These are phyloP conservation scores for Battus philenor DNA, from an alignment of 1,140 invertebrate species.

Conservation along the genomic window DNA sequence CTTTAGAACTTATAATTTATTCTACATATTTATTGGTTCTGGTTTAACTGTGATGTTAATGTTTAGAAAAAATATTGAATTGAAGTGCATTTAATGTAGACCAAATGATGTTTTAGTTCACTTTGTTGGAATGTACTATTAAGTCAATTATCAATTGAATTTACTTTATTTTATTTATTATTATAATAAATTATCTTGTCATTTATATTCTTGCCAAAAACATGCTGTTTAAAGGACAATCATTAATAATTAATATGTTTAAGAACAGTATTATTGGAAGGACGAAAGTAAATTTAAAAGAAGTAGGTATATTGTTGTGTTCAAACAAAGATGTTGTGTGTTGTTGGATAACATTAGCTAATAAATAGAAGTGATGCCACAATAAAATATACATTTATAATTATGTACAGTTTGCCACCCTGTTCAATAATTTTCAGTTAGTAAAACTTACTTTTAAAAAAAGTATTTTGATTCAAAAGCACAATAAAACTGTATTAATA, in stretches of 20 bases:
- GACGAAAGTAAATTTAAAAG: too few species aligned
- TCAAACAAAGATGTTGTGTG: too few species aligned
- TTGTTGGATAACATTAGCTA: too few species aligned
- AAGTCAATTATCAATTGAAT: background rate
- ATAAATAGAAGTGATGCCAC: too few species aligned
- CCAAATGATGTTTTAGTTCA: constrained; percentile 37
- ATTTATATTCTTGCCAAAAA: constrained; percentile 6
- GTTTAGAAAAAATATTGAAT: constrained; percentile 53
- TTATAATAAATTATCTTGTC: constrained; percentile 2
- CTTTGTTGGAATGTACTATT: background rate
- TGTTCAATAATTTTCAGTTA: too few species aligned
- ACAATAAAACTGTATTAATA: too few species aligned
- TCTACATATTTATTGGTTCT: constrained; percentile 50
- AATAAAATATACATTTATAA: too few species aligned
- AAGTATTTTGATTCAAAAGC: too few species aligned
- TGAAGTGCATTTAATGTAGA: constrained; percentile 66
- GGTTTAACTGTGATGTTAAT: constrained; percentile 71
- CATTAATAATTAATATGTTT: background rate
- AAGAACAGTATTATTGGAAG: constrained; percentile 1
- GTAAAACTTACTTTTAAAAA: too few species aligned
- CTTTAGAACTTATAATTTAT: constrained; percentile 25
- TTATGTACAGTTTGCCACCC: too few species aligned
- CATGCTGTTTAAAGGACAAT: background rate
- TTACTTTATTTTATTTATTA: background rate
- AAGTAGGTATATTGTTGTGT: too few species aligned